Evolutionary conservation across 2,113 vertebrate species (phyloP).

Genomic region (Alethe castanea): DNA sequence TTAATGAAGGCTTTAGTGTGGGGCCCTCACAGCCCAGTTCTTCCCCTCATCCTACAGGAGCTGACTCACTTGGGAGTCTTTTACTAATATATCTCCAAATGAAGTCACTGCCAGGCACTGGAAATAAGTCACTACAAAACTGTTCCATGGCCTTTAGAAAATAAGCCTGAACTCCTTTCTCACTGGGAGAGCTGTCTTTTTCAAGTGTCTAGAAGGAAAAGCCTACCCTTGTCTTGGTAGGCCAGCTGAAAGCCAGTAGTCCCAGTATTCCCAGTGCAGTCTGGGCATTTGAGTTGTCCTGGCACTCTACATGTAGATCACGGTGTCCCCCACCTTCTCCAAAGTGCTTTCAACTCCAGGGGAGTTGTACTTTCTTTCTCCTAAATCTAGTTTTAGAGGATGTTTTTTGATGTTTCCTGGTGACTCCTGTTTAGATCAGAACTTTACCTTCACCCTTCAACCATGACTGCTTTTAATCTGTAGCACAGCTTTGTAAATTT

Average conservation of each 20-base stretch:
- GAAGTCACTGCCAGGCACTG: background rate
- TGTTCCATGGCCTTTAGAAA: background rate
- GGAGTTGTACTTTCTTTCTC: background rate
- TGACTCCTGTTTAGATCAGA: background rate
- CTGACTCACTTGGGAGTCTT: background rate
- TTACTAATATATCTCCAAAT: background rate
- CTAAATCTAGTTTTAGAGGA: background rate
- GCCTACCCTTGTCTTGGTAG: background rate
- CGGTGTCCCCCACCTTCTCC: background rate
- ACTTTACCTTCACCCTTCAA: background rate
- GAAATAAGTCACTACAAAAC: background rate
- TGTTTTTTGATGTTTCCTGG: background rate
- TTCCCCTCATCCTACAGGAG: background rate
- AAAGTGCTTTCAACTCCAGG: background rate
- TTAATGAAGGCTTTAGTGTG: conserved; percentile 14
- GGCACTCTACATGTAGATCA: background rate
- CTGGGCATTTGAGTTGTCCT: background rate
- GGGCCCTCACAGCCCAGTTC: background rate
- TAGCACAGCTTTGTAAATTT: background rate
- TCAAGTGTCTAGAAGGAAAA: background rate
- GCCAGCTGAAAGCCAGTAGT: background rate
- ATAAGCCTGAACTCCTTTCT: background rate
- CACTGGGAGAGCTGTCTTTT: background rate
- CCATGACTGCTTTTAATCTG: background rate
- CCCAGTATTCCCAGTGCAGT: background rate